Evolutionary conservation across 2,113 vertebrate genomes (phyloP).

Genomic region (Pleuronectes platessa): DNA sequence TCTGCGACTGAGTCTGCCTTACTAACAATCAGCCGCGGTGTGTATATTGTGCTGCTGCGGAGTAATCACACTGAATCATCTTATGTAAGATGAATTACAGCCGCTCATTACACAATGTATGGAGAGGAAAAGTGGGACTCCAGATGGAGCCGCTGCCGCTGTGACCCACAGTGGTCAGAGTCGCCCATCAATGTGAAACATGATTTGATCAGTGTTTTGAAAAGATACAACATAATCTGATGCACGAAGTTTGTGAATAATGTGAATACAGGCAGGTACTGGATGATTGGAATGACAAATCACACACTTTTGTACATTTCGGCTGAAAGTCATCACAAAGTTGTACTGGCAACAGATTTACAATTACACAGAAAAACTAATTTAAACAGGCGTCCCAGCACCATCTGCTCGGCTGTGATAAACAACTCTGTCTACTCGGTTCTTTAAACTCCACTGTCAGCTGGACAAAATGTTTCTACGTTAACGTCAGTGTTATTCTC

Average conservation of each 20-base stretch:
- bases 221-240: background rate
- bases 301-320: background rate
- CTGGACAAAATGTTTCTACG: background rate
- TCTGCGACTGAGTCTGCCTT: conserved; percentile 13
- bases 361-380: conserved; percentile 8
- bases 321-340: background rate
- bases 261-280: background rate
- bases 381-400: conserved; percentile 11
- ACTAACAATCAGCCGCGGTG: conserved; percentile 29
- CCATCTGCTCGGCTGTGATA: conserved; percentile 36
- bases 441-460: background rate
- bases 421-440: conserved; percentile 5
- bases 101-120: conserved; percentile 64
- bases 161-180: conserved; percentile 29
- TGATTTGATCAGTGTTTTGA: background rate
- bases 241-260: background rate
- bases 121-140: conserved; percentile 49
- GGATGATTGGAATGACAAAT: background rate
- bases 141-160: conserved; percentile 37
- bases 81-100: conserved; percentile 67
- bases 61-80: conserved; percentile 69
- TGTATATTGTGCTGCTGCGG: conserved; percentile 38
- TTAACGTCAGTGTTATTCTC: background rate
- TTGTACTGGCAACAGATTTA: background rate
- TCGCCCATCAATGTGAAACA: conserved; percentile 9